A percentile compares a stretch with the other conserved stretches of the same genome.
Evolutionary conservation across 2,797 vertebrate species (phyloP).

Genomic region (Schizothorax lantsangensis): DNA sequence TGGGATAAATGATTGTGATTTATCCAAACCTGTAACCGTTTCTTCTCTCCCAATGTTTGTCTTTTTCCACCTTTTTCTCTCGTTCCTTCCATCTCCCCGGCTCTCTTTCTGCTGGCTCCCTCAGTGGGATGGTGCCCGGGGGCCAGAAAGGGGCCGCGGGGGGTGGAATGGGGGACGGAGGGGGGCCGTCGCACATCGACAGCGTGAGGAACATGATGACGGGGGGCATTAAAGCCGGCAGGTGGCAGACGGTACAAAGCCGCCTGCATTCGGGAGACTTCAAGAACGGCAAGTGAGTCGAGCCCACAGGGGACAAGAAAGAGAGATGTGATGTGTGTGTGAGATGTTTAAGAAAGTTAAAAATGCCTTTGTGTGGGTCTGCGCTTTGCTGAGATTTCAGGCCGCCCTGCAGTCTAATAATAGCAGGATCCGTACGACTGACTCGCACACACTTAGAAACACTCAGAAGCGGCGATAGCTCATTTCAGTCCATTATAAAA

Average conservation of each 20-base stretch:
- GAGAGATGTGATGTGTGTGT: constrained; percentile 33
- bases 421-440: constrained; percentile 45
- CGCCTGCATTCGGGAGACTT: constrained; percentile 95
- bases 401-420: constrained; percentile 55
- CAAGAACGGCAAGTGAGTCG: constrained; percentile 97
- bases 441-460: constrained; percentile 50
- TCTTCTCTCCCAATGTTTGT: constrained; percentile 65
- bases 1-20: constrained; percentile 19
- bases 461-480: constrained; percentile 28
- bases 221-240: constrained; percentile 87
- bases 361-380: constrained; percentile 57
- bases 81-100: constrained; percentile 75
- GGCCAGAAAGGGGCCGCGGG: constrained; percentile 87
- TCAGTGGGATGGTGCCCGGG: constrained; percentile 90
- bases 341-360: constrained; percentile 48
- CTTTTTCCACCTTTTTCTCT: constrained; percentile 66
- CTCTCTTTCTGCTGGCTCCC: constrained; percentile 77
- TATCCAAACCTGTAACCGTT: constrained; percentile 68
- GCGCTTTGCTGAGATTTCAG: constrained; percentile 44
- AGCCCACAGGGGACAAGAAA: constrained; percentile 68
- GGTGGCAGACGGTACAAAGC: constrained; percentile 96
- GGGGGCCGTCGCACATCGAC: constrained; percentile 88
- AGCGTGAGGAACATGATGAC: constrained; percentile 84
- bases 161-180: constrained; percentile 89
- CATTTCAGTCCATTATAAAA: constrained; percentile 55